These are phyloP conservation scores for Sphaeramia orbicularis DNA, from an alignment of 2,797 vertebrate genomes.

Conservation along the genomic window DNA sequence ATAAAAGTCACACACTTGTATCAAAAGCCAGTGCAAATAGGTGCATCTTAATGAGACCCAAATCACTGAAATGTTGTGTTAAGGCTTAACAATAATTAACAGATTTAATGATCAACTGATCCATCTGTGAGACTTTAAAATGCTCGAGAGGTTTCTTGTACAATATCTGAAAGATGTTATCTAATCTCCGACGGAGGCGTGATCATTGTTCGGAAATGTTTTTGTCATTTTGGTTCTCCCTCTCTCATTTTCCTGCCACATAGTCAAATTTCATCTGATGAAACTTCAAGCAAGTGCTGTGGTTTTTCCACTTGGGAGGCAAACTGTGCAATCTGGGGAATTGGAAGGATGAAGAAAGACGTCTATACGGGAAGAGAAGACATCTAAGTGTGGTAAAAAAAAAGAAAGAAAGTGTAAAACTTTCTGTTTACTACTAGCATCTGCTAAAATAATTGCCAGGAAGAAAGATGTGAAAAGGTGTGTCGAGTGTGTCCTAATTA, in stretches of 20 bases:
- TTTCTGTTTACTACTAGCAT: conserved; percentile 55
- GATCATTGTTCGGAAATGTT: conserved; percentile 30
- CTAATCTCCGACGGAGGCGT: conserved; percentile 8
- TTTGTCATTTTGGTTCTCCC: conserved; percentile 31
- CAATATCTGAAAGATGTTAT: conserved; percentile 23
- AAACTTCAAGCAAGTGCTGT: conserved; percentile 57
- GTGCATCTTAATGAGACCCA: not conserved
- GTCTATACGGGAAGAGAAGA: conserved; percentile 4
- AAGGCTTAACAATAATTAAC: not conserved
- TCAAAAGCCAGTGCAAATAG: no score
- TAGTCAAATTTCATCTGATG: conserved; percentile 59
- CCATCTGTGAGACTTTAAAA: conserved; percentile 3
- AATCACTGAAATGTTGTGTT: conserved; percentile 5
- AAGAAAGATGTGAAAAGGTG: conserved; percentile 48
- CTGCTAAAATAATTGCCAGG: conserved; percentile 48
- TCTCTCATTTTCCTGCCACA: conserved; percentile 51
- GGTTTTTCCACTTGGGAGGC: conserved; percentile 31
- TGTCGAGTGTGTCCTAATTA: conserved; percentile 71
- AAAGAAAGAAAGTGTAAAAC: conserved; percentile 36
- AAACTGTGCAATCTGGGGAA: conserved; percentile 36
- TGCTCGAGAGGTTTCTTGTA: not conserved
- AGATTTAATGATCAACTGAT: conserved; percentile 7
- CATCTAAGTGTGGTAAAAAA: conserved; percentile 22
- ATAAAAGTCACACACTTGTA: no score
- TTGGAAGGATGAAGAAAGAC: conserved; percentile 24